Percentiles rank a stretch among this genome's conserved stretches.
These are phyloP conservation scores for Drosophila antonietae DNA, from an alignment of 2,888 invertebrate genomes.

Conservation along the genomic window DNA sequence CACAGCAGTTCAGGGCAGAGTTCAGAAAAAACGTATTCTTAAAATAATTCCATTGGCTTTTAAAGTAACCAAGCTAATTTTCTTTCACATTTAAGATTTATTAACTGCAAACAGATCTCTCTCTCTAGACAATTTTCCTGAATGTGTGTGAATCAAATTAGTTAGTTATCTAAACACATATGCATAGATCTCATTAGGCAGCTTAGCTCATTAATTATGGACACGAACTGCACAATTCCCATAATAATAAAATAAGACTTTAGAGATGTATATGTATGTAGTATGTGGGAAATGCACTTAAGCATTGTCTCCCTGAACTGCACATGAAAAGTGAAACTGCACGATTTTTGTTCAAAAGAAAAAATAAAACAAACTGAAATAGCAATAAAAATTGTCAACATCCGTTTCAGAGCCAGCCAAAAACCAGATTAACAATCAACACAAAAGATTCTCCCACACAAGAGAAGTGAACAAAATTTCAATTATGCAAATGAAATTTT, in stretches of 20 bases:
- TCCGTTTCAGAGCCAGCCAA: conserved; percentile 34
- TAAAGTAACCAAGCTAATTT: neutral
- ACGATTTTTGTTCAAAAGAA: conserved; percentile 3
- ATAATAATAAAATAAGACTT: conserved; percentile 28
- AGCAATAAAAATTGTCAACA: conserved; percentile 44
- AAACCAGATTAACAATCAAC: conserved; percentile 38
- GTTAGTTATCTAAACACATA: neutral
- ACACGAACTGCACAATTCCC: conserved; percentile 41
- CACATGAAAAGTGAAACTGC: conserved; percentile 55
- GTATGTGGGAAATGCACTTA: conserved; percentile 37
- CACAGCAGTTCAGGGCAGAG: too few relatives aligned
- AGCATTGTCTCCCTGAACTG: conserved; percentile 35
- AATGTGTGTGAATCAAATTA: conserved; percentile 2
- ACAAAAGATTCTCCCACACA: conserved; percentile 47
- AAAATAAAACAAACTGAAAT: conserved; percentile 2
- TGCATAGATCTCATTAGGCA: conserved; percentile 37
- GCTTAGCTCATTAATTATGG: conserved; percentile 32
- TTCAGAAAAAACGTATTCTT: too few relatives aligned
- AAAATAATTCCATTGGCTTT: neutral
- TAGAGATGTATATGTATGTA: conserved; percentile 2
- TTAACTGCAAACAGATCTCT: neutral
- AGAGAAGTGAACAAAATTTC: conserved; percentile 13
- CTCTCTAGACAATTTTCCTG: neutral
- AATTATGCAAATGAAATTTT: conserved; percentile 66
- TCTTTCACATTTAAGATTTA: too few relatives aligned